Evolutionary conservation across 92 coral and sea anemone species (phyloP), one percentile per base, ranked within the genome.

Genomic region (Siderastrea radians): DNA sequence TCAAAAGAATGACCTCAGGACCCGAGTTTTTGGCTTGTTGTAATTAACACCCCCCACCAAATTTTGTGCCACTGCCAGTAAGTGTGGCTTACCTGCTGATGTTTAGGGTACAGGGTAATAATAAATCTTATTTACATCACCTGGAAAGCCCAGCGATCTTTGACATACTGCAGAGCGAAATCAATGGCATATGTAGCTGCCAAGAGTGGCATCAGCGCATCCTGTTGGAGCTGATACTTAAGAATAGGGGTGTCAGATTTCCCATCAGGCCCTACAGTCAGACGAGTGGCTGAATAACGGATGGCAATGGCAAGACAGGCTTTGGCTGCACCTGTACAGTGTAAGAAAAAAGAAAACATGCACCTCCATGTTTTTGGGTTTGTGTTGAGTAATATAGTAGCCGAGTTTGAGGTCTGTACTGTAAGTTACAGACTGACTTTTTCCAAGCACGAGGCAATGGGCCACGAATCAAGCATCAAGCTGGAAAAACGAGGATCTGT

Each of bases 61-160:
- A 26, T 26, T 26, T 26, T 26, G 38, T 26, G 38, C 38, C 0
- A 26, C 38, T 26, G 38, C 38, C 38, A 26, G 10, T 53, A 9
- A 9, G 57, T 53, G 57, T 53, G 6, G 5, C 57, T 53, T 53
- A 5, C 57, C 61, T 5, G 61, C 61, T 26, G 0, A 26, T 26
- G 38, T 26, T 26, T 26, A 26, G 38, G 38, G 38, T 26, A 26
- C 0, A 26, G 12, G 10, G 61, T 55, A 8, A 7, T 8, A 55
- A 55, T 14, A 55, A 8, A 2, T 5, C 2, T 55, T 55, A 55
- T 9, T 3, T 46, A 73, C 51, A n/a, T 51, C 45, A 91, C 94
- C 91, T 94, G 94, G 77, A 62, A 77, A 6, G 98, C 98, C 98
- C 98, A 94, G 83, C 94, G 89, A 83, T 94, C 95, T 70, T 94